phyloP scores from a whole-genome alignment of 2,888 invertebrate genomes.

The Leptopilina syphax region DNA sequence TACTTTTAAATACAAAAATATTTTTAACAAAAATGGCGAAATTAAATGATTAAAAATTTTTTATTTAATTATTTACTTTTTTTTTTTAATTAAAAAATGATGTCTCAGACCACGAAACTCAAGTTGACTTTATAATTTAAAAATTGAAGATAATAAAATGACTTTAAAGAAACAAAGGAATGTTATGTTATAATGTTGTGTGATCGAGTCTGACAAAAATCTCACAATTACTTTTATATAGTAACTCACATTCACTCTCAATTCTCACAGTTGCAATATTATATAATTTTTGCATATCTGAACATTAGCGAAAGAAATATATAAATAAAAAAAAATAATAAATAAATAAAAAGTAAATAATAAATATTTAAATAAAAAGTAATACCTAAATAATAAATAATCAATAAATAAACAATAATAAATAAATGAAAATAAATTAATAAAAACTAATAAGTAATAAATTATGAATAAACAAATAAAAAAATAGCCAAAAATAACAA shows the following conservation, averaged over 20 bases:
- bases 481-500: background rate
- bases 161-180: constrained; percentile 11
- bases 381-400: too few species aligned
- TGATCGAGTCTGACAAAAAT: constrained; percentile 18
- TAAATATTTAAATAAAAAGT: too few species aligned
- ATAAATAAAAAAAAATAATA: too few species aligned
- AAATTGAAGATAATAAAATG: background rate
- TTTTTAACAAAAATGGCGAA: too few species aligned
- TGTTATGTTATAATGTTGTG: background rate
- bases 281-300: background rate
- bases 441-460: too few species aligned
- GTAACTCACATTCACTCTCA: constrained; percentile 10
- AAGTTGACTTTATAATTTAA: background rate
- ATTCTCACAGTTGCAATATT: constrained; percentile 1
- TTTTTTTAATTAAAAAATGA: too few species aligned
- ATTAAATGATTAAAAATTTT: too few species aligned
- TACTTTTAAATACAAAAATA: too few species aligned
- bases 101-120: background rate
- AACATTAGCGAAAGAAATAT: background rate
- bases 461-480: too few species aligned
- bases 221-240: constrained; percentile 14
- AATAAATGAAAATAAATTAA: too few species aligned
- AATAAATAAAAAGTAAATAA: background rate
- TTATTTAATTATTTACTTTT: too few species aligned
- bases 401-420: too few species aligned